Evolutionary conservation across 2,888 invertebrate genomes (phyloP), one percentile per base, ranked within the genome.

Genomic region (Sussaba pulchella): DNA sequence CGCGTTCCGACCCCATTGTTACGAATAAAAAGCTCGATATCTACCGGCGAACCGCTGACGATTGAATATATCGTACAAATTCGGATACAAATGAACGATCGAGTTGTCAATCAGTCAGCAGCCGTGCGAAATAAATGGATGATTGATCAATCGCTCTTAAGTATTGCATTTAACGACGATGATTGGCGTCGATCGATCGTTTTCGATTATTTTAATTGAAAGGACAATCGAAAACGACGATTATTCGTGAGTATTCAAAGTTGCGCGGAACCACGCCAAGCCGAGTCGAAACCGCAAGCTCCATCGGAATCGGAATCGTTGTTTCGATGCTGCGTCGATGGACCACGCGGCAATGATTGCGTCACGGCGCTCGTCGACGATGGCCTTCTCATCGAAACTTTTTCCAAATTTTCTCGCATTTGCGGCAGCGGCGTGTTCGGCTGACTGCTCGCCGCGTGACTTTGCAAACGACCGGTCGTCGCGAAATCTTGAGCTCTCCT

Each of bases 281-380:
- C 94, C 0, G 95, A 94, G 87, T 95, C 97, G 91, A 98, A 98
- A 0, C 98, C 98, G 85, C 96, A 97, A 0, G 97, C 97, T 0
- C 96, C 95, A 90, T 98, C 98, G 0, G 97, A 98, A 91, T 98
- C 98, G 0, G 97, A 97, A 89, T 97, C 97, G 14, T 94, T 94
- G 83, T 93, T 93, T 92, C 71, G n/a, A n/a, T n/a, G 92, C 10
- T 92, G 12, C 92, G 93, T 64, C 92, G 93, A 92, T 63, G 91
- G 92, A 5, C 92, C 93, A 69, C 90, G 92, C 92, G 36, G 83
- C 73, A 63, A 54, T 79, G 70, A 82, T 84, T 31, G 87, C 78
- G 92, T 86, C 91, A 93, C 77, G 91, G 92, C 78, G 89, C 92
- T 93, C 92, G 90, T 45, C 85, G 92, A 89, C 2, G 89, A 90